phyloP scores from a whole-genome alignment of 1,140 invertebrate genomes.

The Drosophila virilis region DNA sequence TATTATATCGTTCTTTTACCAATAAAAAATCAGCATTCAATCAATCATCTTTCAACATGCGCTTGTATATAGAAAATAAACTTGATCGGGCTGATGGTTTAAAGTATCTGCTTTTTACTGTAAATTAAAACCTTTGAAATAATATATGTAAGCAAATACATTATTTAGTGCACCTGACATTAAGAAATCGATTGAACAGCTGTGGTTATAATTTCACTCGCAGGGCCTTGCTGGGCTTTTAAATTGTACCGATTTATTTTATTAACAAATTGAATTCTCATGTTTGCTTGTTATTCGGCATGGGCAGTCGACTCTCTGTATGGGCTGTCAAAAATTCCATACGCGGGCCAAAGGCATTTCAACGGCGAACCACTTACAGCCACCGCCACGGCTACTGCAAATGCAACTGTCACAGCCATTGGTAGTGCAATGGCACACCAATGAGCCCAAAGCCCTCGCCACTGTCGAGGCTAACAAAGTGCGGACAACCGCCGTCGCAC shows the following conservation, averaged over 20 bases:
- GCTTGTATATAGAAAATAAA: too few species aligned
- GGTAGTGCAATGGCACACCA: constrained; percentile 39
- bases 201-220: too few species aligned
- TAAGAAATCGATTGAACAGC: too few species aligned
- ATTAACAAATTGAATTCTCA: constrained; percentile 71
- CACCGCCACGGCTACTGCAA: neutral
- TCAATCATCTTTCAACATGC: neutral
- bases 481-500: constrained; percentile 33
- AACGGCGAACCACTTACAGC: constrained; percentile 43
- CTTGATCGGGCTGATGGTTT: too few species aligned
- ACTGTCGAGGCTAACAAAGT: constrained; percentile 65
- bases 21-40: too few species aligned
- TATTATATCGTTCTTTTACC: too few species aligned
- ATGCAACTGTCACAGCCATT: constrained; percentile 26
- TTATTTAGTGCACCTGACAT: too few species aligned
- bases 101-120: too few species aligned
- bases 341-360: constrained; percentile 33
- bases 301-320: neutral
- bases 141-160: too few species aligned
- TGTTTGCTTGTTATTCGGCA: constrained; percentile 49
- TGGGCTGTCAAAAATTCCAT: constrained; percentile 43
- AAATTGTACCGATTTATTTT: constrained; percentile 27
- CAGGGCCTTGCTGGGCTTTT: constrained; percentile 8
- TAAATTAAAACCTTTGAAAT: too few species aligned
- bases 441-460: constrained; percentile 46